These are phyloP conservation scores for Cyrtorhinus lividipennis DNA, from an alignment of 1,140 invertebrate genomes.

Conservation along the genomic window DNA sequence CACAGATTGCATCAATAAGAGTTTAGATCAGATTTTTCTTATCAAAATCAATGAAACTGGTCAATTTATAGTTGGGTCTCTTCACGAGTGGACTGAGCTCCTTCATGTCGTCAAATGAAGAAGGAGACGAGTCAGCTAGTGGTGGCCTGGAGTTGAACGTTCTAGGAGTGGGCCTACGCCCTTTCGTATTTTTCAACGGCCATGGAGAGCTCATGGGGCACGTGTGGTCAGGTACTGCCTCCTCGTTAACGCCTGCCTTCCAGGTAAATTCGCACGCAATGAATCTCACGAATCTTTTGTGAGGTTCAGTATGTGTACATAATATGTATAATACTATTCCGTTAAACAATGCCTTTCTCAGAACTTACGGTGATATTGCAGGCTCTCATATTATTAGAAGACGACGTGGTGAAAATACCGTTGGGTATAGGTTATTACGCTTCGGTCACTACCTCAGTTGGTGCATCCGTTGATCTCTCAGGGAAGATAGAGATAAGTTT, in stretches of 20 bases:
- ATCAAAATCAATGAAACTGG: background rate
- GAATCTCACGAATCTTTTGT: too few relatives aligned
- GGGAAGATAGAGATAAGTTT: conserved; percentile 71
- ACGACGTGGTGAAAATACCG: conserved; percentile 51
- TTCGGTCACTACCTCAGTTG: conserved; percentile 51
- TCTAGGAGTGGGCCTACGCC: conserved; percentile 59
- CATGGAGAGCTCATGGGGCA: conserved; percentile 78
- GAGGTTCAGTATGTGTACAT: too few relatives aligned
- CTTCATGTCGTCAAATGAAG: conserved; percentile 37
- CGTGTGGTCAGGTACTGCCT: conserved; percentile 71
- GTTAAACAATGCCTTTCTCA: too few relatives aligned
- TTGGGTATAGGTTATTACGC: conserved; percentile 59
- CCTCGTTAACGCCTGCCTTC: conserved; percentile 65
- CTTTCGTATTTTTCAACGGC: conserved; percentile 71
- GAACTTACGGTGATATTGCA: too few relatives aligned
- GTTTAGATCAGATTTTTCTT: background rate
- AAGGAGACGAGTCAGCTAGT: conserved; percentile 40
- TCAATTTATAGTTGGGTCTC: conserved; percentile 45
- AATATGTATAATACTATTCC: too few relatives aligned
- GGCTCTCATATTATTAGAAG: conserved; percentile 56
- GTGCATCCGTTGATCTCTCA: conserved; percentile 65
- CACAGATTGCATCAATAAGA: too few relatives aligned
- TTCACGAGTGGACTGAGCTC: conserved; percentile 63
- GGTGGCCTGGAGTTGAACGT: conserved; percentile 74
- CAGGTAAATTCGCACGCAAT: conserved; percentile 49